These are phyloP conservation scores for Coccyzus lansbergi DNA, from an alignment of 2,797 vertebrate genomes.

Conservation along the genomic window DNA sequence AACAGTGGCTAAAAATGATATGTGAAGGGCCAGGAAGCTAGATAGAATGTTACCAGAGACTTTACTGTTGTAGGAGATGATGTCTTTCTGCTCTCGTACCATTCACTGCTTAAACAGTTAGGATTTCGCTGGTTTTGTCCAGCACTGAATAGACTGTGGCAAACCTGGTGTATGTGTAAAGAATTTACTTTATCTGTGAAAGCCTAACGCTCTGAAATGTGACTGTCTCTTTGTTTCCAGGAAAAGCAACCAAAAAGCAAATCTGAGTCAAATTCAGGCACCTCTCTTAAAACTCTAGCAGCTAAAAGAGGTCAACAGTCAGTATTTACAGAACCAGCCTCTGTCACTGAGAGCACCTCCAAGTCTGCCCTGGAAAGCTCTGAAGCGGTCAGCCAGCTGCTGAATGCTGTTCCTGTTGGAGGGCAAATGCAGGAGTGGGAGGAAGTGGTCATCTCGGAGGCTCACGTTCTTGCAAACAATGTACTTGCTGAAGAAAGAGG, in stretches of 20 bases:
- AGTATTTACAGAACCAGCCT: slow-evolving; percentile 14
- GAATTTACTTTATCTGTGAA: neutral
- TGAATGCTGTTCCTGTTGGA: slow-evolving; percentile 65
- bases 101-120: neutral
- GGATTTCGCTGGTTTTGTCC: neutral
- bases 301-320: slow-evolving; percentile 73
- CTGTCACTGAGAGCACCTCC: slow-evolving; percentile 50
- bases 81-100: neutral
- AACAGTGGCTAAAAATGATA: slow-evolving; percentile 8
- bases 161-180: neutral
- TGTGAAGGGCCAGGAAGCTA: neutral
- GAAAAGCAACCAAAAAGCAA: slow-evolving; percentile 80
- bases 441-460: slow-evolving; percentile 79
- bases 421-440: slow-evolving; percentile 77
- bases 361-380: slow-evolving; percentile 74
- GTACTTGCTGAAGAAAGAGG: slow-evolving; percentile 48
- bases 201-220: neutral
- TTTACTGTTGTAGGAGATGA: neutral
- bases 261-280: slow-evolving; percentile 70
- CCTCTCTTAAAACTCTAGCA: slow-evolving; percentile 62
- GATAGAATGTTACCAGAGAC: neutral
- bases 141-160: neutral
- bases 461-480: slow-evolving; percentile 69
- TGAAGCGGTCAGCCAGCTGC: slow-evolving; percentile 81
- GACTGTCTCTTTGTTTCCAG: slow-evolving; percentile 62